Conservation (phyloP, 2,888 invertebrate genomes). For the Lepidochitona cinerea region DNA sequence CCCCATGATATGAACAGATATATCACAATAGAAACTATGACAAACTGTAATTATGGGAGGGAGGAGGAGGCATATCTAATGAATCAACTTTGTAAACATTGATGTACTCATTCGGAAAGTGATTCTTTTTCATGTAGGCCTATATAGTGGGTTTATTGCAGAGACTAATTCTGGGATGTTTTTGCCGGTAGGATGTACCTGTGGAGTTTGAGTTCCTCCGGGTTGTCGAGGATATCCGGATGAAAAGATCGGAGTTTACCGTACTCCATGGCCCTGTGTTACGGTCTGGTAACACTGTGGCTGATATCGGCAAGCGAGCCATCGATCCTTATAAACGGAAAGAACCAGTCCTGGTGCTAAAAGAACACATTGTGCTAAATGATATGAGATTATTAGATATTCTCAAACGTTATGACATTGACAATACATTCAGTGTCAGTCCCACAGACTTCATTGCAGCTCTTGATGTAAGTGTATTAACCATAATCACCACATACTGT, state of each 20-base stretch:
- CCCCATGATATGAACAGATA: no score
- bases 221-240: constrained; percentile 61
- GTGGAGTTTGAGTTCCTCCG: constrained; percentile 68
- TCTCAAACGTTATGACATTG: constrained; percentile 57
- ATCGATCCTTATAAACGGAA: constrained; percentile 54
- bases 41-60: no score
- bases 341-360: constrained; percentile 56
- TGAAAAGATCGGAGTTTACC: constrained; percentile 52
- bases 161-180: no score
- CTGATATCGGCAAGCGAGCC: constrained; percentile 63
- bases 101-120: no score
- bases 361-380: constrained; percentile 67
- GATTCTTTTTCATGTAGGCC: no score
- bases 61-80: no score
- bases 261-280: constrained; percentile 61
- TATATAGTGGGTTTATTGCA: no score
- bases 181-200: constrained; percentile 62
- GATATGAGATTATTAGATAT: constrained; percentile 63
- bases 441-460: constrained; percentile 61
- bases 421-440: constrained; percentile 47
- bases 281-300: constrained; percentile 66
- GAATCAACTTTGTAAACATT: no score
- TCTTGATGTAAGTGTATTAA: constrained; percentile 50
- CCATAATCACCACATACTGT: not conserved
- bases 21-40: no score